Percentiles rank a stretch among this genome's conserved stretches.
phyloP scores from a whole-genome alignment of 1,140 invertebrate genomes.

The Ips nitidus region DNA sequence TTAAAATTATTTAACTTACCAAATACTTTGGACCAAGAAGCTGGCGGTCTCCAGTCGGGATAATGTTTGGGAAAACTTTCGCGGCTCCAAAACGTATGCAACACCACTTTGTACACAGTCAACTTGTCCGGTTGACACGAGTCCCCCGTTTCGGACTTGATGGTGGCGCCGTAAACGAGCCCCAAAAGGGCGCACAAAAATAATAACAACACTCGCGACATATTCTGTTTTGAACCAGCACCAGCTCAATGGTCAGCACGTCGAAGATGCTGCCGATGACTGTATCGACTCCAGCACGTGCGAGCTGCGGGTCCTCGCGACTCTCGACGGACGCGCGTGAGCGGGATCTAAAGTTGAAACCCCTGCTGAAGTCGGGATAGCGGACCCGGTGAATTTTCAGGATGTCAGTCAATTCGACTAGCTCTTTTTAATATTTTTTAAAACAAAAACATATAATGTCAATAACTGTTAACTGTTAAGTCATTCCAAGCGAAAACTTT shows the following conservation, averaged over 20 bases:
- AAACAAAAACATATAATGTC: background rate
- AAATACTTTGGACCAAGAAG: slow-evolving; percentile 87
- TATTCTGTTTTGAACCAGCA: background rate
- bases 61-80: slow-evolving; percentile 89
- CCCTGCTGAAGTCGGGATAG: slow-evolving; percentile 20
- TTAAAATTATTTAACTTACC: slow-evolving; percentile 62
- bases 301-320: slow-evolving; percentile 5
- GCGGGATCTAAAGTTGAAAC: slow-evolving; percentile 28
- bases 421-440: background rate
- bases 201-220: slow-evolving; percentile 23
- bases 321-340: slow-evolving; percentile 21
- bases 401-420: slow-evolving; percentile 24
- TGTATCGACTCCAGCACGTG: slow-evolving; percentile 18
- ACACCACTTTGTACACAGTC: slow-evolving; percentile 80
- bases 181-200: slow-evolving; percentile 22
- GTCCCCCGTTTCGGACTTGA: slow-evolving; percentile 34
- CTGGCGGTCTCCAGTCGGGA: slow-evolving; percentile 86
- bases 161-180: slow-evolving; percentile 10
- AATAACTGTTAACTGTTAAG: too few relatives aligned
- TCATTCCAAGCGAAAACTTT: too few relatives aligned
- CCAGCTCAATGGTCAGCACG: background rate
- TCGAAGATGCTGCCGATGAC: slow-evolving; percentile 22
- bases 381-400: slow-evolving; percentile 2
- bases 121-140: slow-evolving; percentile 64
- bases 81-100: slow-evolving; percentile 88